phyloP scores from a whole-genome alignment of 2,888 invertebrate species.

The Pristionchus japonicus region DNA sequence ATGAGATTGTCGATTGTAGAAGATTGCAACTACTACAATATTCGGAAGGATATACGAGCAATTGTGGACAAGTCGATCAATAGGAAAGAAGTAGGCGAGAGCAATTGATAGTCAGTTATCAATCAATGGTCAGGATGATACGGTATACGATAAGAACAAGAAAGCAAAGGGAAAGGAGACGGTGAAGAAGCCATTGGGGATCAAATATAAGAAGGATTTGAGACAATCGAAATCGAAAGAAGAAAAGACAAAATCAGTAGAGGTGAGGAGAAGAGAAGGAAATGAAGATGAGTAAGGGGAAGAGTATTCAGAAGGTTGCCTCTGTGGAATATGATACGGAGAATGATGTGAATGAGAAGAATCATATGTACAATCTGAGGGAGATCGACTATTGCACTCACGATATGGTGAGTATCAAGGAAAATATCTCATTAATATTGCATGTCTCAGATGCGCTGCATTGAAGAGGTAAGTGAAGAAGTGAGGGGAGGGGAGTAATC shows the following conservation, averaged over 20 bases:
- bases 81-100: constrained; percentile 17
- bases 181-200: background rate
- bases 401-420: constrained; percentile 46
- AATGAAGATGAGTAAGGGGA: background rate
- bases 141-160: background rate
- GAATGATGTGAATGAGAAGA: constrained; percentile 45
- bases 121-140: background rate
- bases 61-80: background rate
- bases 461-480: background rate
- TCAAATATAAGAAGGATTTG: constrained; percentile 13
- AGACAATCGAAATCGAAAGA: constrained; percentile 2
- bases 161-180: background rate
- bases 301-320: background rate
- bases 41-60: constrained; percentile 17
- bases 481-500: background rate
- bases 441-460: too few relatives aligned
- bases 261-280: background rate
- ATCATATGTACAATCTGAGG: constrained; percentile 45
- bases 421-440: too few relatives aligned
- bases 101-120: background rate
- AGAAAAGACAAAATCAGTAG: background rate
- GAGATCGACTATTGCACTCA: constrained; percentile 43
- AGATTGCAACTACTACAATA: constrained; percentile 22
- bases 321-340: constrained; percentile 9
- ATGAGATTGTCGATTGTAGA: background rate